phyloP scores from a whole-genome alignment of 2,888 invertebrate species.

The Clusia tigrina region DNA sequence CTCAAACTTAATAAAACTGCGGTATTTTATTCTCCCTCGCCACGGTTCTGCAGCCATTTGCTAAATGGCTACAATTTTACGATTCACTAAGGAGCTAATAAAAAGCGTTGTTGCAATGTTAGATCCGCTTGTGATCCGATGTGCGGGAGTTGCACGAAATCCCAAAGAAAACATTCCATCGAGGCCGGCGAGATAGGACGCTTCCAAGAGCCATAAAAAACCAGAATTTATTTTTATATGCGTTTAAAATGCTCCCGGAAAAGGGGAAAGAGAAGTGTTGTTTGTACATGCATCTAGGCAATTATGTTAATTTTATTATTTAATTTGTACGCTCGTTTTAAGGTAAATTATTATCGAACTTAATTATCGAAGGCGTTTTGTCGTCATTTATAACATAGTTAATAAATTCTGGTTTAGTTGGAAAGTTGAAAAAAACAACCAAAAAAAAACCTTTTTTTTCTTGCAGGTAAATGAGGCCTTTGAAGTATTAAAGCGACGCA shows the following conservation, averaged over 20 bases:
- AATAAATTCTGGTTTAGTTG: conserved; percentile 29
- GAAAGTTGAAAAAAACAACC: neutral
- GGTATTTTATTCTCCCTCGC: neutral
- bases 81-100: conserved; percentile 20
- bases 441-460: no score
- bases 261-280: neutral
- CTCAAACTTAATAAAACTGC: neutral
- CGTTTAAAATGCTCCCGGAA: neutral
- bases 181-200: no score
- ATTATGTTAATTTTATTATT: conserved; percentile 37
- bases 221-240: conserved; percentile 12
- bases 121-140: conserved; percentile 7
- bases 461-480: conserved; percentile 96
- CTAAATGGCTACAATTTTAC: conserved; percentile 24
- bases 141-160: conserved; percentile 4
- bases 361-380: conserved; percentile 20
- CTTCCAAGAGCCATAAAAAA: conserved; percentile 29
- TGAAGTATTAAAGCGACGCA: conserved; percentile 89
- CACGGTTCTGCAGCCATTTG: conserved; percentile 13
- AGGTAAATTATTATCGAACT: conserved; percentile 33
- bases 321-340: conserved; percentile 37
- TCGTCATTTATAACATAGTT: conserved; percentile 26
- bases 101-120: conserved; percentile 8
- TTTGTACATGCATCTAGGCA: neutral
- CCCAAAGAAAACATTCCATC: conserved; percentile 20